These are phyloP conservation scores for Rhynchophorus ferrugineus DNA, from an alignment of 1,140 invertebrate genomes.

Conservation along the genomic window DNA sequence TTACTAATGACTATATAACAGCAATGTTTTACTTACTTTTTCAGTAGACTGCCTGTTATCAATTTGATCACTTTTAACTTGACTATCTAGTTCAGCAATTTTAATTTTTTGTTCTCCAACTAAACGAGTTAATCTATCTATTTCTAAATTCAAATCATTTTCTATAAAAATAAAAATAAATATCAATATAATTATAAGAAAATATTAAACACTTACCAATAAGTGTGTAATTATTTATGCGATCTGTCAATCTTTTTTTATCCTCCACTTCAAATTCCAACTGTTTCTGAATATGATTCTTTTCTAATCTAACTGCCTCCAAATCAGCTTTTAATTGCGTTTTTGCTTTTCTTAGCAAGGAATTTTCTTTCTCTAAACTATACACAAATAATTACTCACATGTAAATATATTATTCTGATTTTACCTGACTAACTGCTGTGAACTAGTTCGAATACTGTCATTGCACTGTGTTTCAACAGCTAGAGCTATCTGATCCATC, in stretches of 20 bases:
- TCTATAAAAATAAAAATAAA: constrained; percentile 34
- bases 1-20: no score
- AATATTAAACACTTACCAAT: constrained; percentile 38
- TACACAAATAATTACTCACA: not conserved
- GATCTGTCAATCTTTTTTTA: constrained; percentile 46
- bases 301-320: constrained; percentile 44
- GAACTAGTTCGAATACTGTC: constrained; percentile 40
- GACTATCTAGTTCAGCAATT: constrained; percentile 43
- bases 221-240: constrained; percentile 44
- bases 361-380: constrained; percentile 44
- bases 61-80: no score
- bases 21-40: no score
- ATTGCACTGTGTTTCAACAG: constrained; percentile 59
- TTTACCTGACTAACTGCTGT: constrained; percentile 34
- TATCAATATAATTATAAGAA: constrained; percentile 1
- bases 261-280: constrained; percentile 53
- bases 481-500: constrained; percentile 58
- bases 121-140: constrained; percentile 41
- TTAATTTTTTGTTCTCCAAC: constrained; percentile 39
- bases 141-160: constrained; percentile 45
- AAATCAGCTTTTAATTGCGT: constrained; percentile 45
- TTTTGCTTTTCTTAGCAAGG: constrained; percentile 41
- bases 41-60: no score
- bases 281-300: constrained; percentile 46
- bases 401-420: not conserved